Conservation (phyloP, 2,113 vertebrate species). For the Smithornis capensis region DNA sequence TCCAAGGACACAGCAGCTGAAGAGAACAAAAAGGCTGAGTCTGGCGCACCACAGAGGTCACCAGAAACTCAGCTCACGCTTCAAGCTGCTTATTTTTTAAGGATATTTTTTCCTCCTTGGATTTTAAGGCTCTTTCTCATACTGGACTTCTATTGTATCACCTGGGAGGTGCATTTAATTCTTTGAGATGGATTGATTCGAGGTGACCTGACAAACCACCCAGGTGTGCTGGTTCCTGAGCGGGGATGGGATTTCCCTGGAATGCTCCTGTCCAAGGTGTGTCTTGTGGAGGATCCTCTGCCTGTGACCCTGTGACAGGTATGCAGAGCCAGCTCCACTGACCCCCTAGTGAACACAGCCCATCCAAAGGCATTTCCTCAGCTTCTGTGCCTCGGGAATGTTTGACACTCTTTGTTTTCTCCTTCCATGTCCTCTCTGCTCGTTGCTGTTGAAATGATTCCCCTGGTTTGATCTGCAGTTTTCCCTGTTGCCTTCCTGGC, state of each 20-base stretch:
- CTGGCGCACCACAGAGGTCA: neutral
- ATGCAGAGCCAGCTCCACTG: neutral
- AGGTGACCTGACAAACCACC: neutral
- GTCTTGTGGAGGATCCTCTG: neutral
- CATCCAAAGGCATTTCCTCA: neutral
- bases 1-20: neutral
- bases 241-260: neutral
- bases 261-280: accelerated
- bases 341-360: neutral
- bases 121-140: neutral
- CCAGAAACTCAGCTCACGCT: neutral
- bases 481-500: neutral
- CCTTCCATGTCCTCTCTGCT: neutral
- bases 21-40: neutral
- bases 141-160: accelerated
- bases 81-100: neutral
- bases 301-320: neutral
- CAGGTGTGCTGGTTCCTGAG: neutral
- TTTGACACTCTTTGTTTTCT: neutral
- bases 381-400: neutral
- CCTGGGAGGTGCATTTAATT: neutral
- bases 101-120: neutral
- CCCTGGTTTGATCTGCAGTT: neutral
- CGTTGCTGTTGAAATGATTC: neutral
- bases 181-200: neutral